Evolutionary conservation across 1,140 invertebrate genomes (phyloP), one percentile per base, ranked within the genome.

Genomic region (Drosophila ercepeae): DNA sequence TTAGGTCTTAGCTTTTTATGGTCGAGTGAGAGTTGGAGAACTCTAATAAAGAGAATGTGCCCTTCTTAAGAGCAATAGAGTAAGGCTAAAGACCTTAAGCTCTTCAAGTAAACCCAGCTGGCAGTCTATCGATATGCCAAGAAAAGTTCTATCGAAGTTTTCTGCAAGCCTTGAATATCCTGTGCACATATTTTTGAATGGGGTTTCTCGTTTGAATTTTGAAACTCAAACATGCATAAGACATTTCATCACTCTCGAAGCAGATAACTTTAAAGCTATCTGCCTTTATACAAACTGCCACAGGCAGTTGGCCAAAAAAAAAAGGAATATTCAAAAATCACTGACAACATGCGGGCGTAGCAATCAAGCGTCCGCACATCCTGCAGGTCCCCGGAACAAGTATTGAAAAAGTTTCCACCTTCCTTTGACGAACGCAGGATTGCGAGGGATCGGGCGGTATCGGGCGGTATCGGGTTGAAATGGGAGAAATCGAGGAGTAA

Each of bases 301-400:
- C n/a, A 42, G 44, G 44, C 57, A 63, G 44, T 16, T 65, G 58
- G 19, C 57, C 58, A 16, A 52, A 67, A 42, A 16, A 52, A 67
- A 42, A 44, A 44, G 19, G 34, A 53, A 9, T 59, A 52, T 29
- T 48, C 61, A 36, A 42, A 64, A 75, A 65, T 55, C 74, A 59
- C 45, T 68, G 39, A n/a, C 68, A 60, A 16, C 32, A 70, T 69
- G 64, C 64, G 64, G 67, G 68, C 39, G 14, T 18, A 27, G 75
- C 79, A 84, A 72, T 84, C 79, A 64, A 57, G 39, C 54, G 57
- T 64, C 55, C 59, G 59, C 72, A 86, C 59, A 81, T 86, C 73
- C 76, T 64, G 14, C 71, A 84, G 57, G 72, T 86, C 55, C 72
- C 54, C 46, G 42, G 46, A 54, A 63, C 68, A 67, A 46, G 71